Evolutionary conservation across 2,888 invertebrate genomes (phyloP), one percentile per base, ranked within the genome.

Genomic region (Leptarthrus brevirostris): DNA sequence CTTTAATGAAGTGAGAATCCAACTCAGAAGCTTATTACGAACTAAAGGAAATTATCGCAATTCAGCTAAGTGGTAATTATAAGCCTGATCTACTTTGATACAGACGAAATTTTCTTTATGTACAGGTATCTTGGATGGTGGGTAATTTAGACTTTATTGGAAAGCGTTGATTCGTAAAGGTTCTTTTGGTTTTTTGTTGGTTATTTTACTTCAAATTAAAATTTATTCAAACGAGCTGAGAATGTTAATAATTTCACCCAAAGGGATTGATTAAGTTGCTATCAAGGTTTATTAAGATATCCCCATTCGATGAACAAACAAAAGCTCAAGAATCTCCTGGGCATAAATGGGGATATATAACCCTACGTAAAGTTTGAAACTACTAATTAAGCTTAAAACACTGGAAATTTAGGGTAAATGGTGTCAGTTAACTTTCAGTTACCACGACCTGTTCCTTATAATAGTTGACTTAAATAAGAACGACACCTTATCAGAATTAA

Each of bases 1-100:
- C 56, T 58, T 36, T 58, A 58, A 58, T 58, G 36, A 58, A 58
- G 36, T 58, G 58, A 58, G 18, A 36, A 58, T 58, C 20, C 36
- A 36, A 20, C 58, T 22, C 16, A 20, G 36, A 36, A 18, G 30
- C 30, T 30, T 30, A 30, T 30, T 30, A 30, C 4, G 4, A 30
- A 8, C 30, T 30, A 30, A 30, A 30, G 30, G 30, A 30, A 30
- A 30, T 30, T 30, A 30, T 30, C 30, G 30, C 30, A 30, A 30
- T 30, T 30, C 30, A 30, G 8, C 30, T 30, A 8, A 30, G 58
- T 18, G 10, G 18, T 58, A 34, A 58, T 58, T 58, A 58, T 58
- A 36, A 40, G 58, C 36, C 56, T 58, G 36, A 58, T 34, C 12
- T 36, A 20, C 36, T 58, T 30, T 36, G 20, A 58, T 58, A 34